Percentiles rank a stretch among this genome's conserved stretches.
Conservation (phyloP, 1,140 invertebrate species). For the Chironomus striatipennis region DNA sequence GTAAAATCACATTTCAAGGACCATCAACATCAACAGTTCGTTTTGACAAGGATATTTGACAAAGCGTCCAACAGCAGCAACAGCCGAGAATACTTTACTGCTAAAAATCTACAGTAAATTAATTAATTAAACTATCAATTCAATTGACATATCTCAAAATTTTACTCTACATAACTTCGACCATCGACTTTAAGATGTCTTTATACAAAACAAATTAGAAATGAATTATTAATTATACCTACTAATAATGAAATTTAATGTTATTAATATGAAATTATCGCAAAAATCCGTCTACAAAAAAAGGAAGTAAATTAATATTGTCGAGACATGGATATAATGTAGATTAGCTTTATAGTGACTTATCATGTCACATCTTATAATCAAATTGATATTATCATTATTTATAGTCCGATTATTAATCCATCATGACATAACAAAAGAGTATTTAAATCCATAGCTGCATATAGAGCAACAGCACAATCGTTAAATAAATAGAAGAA, state of each 20-base stretch:
- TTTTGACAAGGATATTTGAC: conserved; percentile 37
- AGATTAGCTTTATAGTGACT: conserved; percentile 2
- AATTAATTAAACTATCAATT: background rate
- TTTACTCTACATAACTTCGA: conserved; percentile 6
- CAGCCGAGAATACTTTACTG: conserved; percentile 22
- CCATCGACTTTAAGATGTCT: background rate
- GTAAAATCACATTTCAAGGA: conserved; percentile 2
- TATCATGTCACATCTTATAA: background rate
- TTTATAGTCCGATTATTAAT: too few species aligned
- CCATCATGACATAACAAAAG: too few species aligned
- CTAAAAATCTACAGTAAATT: background rate
- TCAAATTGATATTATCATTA: too few species aligned
- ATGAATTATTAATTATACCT: background rate
- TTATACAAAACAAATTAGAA: background rate
- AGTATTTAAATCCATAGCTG: too few species aligned
- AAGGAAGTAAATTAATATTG: background rate
- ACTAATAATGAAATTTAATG: background rate
- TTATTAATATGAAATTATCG: background rate
- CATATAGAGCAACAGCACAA: too few species aligned
- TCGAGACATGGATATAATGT: background rate
- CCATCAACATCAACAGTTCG: conserved; percentile 29
- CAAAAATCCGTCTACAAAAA: background rate
- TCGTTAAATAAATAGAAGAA: too few species aligned
- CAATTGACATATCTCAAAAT: conserved; percentile 3
- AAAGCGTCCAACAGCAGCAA: conserved; percentile 27